These are phyloP conservation scores for Rynchops niger DNA, from an alignment of 2,113 vertebrate species.

Conservation along the genomic window DNA sequence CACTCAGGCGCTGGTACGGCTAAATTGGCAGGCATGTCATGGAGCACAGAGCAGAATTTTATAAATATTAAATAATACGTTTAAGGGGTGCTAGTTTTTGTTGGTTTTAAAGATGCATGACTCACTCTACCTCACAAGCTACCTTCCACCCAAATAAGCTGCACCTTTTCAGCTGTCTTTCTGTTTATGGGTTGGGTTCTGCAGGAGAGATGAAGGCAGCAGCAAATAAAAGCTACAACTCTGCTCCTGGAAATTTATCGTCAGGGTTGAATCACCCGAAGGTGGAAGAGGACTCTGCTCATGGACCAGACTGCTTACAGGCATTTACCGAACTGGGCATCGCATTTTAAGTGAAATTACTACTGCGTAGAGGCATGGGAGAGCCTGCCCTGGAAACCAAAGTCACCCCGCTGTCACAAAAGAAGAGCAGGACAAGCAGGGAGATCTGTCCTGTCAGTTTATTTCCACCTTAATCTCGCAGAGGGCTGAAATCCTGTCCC, in stretches of 20 bases:
- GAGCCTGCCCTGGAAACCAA: not conserved
- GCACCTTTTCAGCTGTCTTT: not conserved
- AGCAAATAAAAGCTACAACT: constrained; percentile 12
- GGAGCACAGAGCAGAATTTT: not conserved
- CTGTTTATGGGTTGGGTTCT: not conserved
- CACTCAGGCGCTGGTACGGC: not conserved
- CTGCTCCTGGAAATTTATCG: not conserved
- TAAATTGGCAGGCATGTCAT: not conserved
- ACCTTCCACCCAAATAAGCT: not conserved
- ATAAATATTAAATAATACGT: not conserved
- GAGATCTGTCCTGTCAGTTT: not conserved
- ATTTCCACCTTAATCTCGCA: not conserved
- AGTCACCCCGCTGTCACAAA: not conserved
- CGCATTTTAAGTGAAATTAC: not conserved
- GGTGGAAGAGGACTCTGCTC: not conserved
- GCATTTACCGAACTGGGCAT: not conserved
- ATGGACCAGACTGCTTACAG: not conserved
- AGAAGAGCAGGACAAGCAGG: not conserved
- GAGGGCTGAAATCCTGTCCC: not conserved
- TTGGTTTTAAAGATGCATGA: not conserved
- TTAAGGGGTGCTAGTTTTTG: not conserved
- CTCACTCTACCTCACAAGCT: not conserved
- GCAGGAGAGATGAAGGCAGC: not conserved
- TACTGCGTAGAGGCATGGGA: not conserved
- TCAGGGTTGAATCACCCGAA: not conserved